phyloP scores from a whole-genome alignment of 2,888 invertebrate genomes.

The Thelaira solivaga region DNA sequence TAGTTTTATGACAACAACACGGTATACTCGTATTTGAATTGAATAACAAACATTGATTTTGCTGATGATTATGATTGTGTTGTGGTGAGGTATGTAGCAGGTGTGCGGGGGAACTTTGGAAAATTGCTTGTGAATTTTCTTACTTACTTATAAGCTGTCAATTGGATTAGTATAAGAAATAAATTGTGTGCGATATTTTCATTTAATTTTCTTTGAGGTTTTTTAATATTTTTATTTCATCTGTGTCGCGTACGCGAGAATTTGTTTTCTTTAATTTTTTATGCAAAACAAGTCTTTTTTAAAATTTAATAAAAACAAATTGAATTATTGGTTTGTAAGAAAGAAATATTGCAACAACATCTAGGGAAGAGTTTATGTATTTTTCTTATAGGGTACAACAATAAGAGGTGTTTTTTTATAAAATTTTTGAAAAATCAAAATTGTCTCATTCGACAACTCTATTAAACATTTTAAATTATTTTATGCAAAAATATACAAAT shows the following conservation, averaged over 20 bases:
- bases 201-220: slow-evolving; percentile 40
- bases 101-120: background rate
- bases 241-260: background rate
- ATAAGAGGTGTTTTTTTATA: too few relatives aligned
- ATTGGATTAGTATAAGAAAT: slow-evolving; percentile 72
- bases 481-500: too few relatives aligned
- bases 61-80: background rate
- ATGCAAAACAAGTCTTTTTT: slow-evolving; percentile 23
- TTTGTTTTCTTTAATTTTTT: slow-evolving; percentile 30
- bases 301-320: slow-evolving; percentile 66
- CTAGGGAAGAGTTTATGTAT: background rate
- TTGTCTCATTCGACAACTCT: too few relatives aligned
- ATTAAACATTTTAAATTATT: too few relatives aligned
- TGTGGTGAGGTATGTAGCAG: background rate
- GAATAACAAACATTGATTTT: slow-evolving; percentile 3
- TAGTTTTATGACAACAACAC: slow-evolving; percentile 45
- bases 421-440: too few relatives aligned
- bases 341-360: too few relatives aligned
- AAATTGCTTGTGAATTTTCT: background rate
- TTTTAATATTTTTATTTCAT: slow-evolving; percentile 21
- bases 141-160: slow-evolving; percentile 61
- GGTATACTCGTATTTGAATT: background rate
- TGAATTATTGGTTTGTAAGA: slow-evolving; percentile 70
- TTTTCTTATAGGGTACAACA: background rate
- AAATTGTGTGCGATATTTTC: slow-evolving; percentile 54